These are phyloP conservation scores for Butorides virescens DNA, from an alignment of 2,113 vertebrate species.

Conservation along the genomic window DNA sequence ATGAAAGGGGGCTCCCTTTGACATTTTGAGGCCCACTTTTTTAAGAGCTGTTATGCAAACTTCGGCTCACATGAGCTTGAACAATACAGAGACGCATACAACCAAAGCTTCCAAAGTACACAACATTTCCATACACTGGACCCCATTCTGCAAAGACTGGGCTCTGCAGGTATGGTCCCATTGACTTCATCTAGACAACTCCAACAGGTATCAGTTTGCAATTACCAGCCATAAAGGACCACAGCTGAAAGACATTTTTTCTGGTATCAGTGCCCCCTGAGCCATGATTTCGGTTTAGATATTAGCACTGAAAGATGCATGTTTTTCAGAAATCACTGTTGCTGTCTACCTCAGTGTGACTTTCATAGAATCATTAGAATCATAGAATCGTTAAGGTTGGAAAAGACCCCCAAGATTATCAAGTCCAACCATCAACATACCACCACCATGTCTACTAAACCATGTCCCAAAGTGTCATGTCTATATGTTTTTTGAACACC, in stretches of 20 bases:
- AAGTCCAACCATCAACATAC: too few relatives aligned
- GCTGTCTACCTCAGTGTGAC: background rate
- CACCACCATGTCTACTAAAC: too few relatives aligned
- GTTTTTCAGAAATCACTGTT: background rate
- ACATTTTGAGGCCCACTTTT: conserved; percentile 31
- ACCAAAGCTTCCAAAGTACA: background rate
- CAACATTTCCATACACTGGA: accelerated
- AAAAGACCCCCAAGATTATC: too few relatives aligned
- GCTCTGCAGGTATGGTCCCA: accelerated
- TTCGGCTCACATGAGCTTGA: background rate
- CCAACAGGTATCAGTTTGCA: background rate
- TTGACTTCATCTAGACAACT: background rate
- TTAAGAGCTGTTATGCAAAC: background rate
- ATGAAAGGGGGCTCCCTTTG: conserved; percentile 45
- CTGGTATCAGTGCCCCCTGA: background rate
- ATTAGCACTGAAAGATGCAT: accelerated
- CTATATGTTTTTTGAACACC: too few relatives aligned
- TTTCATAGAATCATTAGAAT: background rate
- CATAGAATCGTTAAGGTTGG: too few relatives aligned
- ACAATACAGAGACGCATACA: accelerated
- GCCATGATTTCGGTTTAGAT: background rate
- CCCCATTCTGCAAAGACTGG: background rate
- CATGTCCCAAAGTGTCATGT: too few relatives aligned
- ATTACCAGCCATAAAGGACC: background rate
- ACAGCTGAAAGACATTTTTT: background rate